Evolutionary conservation across 2,113 vertebrate species (phyloP).

Genomic region (Manacus vitellinus): DNA sequence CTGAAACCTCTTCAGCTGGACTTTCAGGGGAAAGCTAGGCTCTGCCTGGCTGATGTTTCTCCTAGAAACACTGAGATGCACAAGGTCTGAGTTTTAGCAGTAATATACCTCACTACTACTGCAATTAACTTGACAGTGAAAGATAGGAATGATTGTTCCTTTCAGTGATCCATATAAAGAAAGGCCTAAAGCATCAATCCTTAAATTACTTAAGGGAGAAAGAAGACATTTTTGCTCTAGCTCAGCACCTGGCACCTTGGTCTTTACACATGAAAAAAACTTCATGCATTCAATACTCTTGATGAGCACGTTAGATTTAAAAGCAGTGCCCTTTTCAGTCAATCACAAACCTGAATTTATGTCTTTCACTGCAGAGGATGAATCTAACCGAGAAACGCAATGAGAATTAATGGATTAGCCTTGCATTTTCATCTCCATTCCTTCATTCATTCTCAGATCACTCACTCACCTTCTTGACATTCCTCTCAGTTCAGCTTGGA

Average conservation of each 20-base stretch:
- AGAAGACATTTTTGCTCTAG: neutral
- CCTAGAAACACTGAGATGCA: neutral
- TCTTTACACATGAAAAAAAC: neutral
- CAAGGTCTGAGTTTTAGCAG: neutral
- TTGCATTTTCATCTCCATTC: neutral
- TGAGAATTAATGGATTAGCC: slow-evolving; percentile 18
- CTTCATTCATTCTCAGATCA: neutral
- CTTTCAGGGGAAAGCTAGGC: neutral
- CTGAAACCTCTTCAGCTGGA: neutral
- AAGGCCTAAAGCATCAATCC: neutral
- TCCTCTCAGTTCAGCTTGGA: neutral
- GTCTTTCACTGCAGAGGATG: neutral
- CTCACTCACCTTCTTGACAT: neutral
- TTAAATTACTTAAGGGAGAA: neutral
- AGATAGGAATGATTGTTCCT: neutral
- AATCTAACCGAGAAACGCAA: neutral
- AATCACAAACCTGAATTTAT: slow-evolving; percentile 18
- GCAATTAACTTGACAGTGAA: neutral
- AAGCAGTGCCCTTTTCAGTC: slow-evolving; percentile 19
- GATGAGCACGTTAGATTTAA: slow-evolving; percentile 11
- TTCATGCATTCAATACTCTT: neutral
- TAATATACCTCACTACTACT: neutral
- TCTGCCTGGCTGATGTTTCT: neutral
- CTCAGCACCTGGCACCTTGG: neutral
- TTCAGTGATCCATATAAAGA: neutral